phyloP scores from a whole-genome alignment of 2,888 invertebrate species.

The Argynnis bischoffii region DNA sequence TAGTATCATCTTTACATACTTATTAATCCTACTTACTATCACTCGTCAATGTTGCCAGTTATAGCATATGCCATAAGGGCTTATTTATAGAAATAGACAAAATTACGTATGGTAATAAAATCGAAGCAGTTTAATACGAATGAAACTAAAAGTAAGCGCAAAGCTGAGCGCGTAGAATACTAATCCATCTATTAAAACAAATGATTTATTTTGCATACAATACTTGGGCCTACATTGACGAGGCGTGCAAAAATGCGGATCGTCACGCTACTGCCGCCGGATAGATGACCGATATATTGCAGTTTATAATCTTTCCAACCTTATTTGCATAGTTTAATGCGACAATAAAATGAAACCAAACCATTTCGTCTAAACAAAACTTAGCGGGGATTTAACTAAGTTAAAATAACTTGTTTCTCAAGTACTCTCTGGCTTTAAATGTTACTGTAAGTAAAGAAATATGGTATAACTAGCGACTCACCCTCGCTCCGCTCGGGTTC shows the following conservation, averaged over 20 bases:
- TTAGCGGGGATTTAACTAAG: too few relatives aligned
- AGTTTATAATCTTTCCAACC: constrained; percentile 48
- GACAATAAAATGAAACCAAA: not conserved
- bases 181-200: constrained; percentile 50
- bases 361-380: too few relatives aligned
- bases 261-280: constrained; percentile 31
- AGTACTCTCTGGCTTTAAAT: too few relatives aligned
- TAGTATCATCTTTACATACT: too few relatives aligned
- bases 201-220: constrained; percentile 68
- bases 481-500: too few relatives aligned
- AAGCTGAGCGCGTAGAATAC: constrained; percentile 44
- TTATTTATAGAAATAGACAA: constrained; percentile 11
- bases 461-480: too few relatives aligned
- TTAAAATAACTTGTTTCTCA: too few relatives aligned
- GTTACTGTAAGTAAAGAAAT: too few relatives aligned
- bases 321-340: constrained; percentile 21
- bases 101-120: not conserved
- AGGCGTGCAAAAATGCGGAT: constrained; percentile 67
- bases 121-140: constrained; percentile 3
- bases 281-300: constrained; percentile 42
- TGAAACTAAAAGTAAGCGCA: constrained; percentile 46
- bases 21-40: too few relatives aligned
- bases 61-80: too few relatives aligned
- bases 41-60: too few relatives aligned
- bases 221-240: constrained; percentile 48